phyloP scores from a whole-genome alignment of 2,888 invertebrate genomes.

The Cordilura impudica region DNA sequence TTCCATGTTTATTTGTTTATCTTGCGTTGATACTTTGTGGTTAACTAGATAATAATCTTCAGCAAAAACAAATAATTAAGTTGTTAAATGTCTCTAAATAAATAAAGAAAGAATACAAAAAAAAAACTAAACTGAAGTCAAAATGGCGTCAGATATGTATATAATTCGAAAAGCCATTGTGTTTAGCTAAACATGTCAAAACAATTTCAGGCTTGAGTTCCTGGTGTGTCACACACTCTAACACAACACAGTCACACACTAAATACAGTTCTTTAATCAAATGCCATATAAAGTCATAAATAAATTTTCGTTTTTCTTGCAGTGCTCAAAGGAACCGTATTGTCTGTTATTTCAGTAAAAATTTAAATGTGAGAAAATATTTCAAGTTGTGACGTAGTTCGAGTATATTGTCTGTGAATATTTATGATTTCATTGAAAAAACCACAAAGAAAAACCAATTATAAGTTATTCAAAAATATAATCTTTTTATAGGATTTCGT shows the following conservation, averaged over 20 bases:
- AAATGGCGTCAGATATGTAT: neutral
- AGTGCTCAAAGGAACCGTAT: neutral
- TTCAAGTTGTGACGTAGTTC: neutral
- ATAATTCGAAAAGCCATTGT: neutral
- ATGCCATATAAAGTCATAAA: neutral
- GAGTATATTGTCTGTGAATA: too few relatives aligned
- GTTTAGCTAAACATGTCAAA: neutral
- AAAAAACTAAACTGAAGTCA: neutral
- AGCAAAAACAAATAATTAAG: neutral
- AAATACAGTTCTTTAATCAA: neutral
- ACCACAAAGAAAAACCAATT: too few relatives aligned
- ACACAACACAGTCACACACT: neutral
- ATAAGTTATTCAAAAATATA: too few relatives aligned
- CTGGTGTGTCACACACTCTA: neutral
- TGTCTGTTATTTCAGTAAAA: neutral
- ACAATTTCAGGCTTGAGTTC: neutral
- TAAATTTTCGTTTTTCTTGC: neutral
- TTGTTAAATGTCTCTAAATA: neutral
- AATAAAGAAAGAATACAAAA: neutral
- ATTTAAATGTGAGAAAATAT: neutral
- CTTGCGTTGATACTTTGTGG: neutral
- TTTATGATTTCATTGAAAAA: too few relatives aligned
- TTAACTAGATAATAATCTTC: neutral
- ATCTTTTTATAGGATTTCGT: too few relatives aligned
- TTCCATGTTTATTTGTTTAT: conserved; percentile 1